Base-by-base conservation (phyloP, 2,113 vertebrate species). In the Ammodytes dubius region DNA sequence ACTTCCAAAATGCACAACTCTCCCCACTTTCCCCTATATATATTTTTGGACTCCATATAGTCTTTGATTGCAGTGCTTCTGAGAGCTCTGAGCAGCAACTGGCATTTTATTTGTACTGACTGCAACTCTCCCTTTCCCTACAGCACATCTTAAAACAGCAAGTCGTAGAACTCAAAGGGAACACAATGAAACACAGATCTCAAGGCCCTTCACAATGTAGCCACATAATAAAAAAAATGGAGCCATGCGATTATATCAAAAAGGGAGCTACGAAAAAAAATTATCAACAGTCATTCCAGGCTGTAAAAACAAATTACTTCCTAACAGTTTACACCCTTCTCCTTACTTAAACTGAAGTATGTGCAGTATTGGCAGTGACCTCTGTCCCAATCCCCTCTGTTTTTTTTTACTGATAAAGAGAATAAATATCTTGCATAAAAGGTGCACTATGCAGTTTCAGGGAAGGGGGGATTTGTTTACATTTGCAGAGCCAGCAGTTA, bases 361-460 rank as follows among this genome's bases (percentile, higher is more conserved):
- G 64, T 56, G 40, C 67, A 85, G 47, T 66, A 72, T 13, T 57
- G 39, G 35, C 57, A 66, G 73, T 78, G 69, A 63, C 66, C 8
- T 81, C 70, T 73, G 47, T n/a, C n/a, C n/a, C n/a, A n/a, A n/a
- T n/a, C n/a, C n/a, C n/a, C n/a, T n/a, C n/a, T n/a, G n/a, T n/a
- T n/a, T n/a, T n/a, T n/a, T n/a, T n/a, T n/a, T n/a, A n/a, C n/a
- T n/a, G n/a, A n/a, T n/a, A n/a, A n/a, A n/a, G n/a, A n/a, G n/a
- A n/a, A n/a, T n/a, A n/a, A n/a, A n/a, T n/a, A n/a, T n/a, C n/a
- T n/a, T n/a, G n/a, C n/a, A n/a, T n/a, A n/a, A n/a, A n/a, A n/a
- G n/a, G n/a, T n/a, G n/a, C n/a, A n/a, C n/a, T n/a, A n/a, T n/a
- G n/a, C n/a, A n/a, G n/a, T n/a, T n/a, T n/a, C n/a, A n/a, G n/a